phyloP scores from a whole-genome alignment of 2,113 vertebrate genomes.

The Otus sunia region DNA sequence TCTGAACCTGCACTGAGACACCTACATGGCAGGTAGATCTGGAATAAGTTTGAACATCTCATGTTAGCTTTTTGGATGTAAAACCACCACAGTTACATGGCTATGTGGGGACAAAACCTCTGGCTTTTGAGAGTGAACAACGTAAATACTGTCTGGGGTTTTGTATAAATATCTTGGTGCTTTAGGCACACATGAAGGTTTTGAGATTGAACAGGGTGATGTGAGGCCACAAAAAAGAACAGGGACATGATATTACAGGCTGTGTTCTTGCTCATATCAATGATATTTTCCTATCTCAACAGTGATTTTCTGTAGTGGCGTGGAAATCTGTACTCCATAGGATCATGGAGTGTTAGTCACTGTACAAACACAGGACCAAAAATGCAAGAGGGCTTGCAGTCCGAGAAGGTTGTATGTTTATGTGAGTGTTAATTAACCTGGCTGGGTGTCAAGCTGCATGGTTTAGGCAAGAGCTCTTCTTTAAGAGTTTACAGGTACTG shows the following conservation, averaged over 20 bases:
- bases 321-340: background rate
- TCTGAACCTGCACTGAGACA: background rate
- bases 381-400: background rate
- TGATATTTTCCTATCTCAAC: background rate
- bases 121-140: background rate
- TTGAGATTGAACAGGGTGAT: background rate
- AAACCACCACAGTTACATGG: background rate
- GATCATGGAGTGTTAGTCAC: background rate
- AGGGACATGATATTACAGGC: background rate
- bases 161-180: background rate
- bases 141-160: background rate
- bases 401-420: background rate
- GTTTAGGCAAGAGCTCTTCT: background rate
- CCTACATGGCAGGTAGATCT: background rate
- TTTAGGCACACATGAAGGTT: background rate
- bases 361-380: background rate
- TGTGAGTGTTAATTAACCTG: background rate
- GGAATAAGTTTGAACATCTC: background rate
- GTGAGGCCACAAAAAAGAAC: background rate
- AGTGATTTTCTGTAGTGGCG: background rate
- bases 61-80: background rate
- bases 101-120: background rate
- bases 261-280: background rate
- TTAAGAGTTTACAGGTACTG: background rate
- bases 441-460: rapidly evolving